Percentiles rank a stretch among this genome's conserved stretches.
These are phyloP conservation scores for Triops longicaudatus DNA, from an alignment of 1,140 invertebrate genomes.

Conservation along the genomic window DNA sequence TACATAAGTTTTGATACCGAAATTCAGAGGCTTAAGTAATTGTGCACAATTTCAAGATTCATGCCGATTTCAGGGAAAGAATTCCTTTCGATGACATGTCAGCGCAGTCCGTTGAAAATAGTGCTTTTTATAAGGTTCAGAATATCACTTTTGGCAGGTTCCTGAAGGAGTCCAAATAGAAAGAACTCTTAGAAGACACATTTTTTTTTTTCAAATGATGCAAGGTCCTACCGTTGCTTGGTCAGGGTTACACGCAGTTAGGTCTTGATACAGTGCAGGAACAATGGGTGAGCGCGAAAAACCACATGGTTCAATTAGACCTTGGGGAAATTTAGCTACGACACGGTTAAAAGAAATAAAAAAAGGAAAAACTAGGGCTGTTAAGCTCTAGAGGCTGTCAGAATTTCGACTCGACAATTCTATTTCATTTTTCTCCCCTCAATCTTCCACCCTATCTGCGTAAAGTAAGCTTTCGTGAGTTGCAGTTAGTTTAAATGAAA, in stretches of 20 bases:
- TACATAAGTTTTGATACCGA: too few relatives aligned
- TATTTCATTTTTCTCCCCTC: not conserved
- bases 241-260: constrained; percentile 11
- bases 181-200: not conserved
- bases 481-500: not conserved
- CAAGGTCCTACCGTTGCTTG: not conserved
- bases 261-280: not conserved
- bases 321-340: constrained; percentile 5
- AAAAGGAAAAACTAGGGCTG: not conserved
- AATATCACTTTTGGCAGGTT: too few relatives aligned
- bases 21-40: too few relatives aligned
- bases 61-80: too few relatives aligned
- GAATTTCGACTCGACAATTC: not conserved
- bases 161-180: not conserved
- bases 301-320: not conserved
- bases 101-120: too few relatives aligned
- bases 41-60: too few relatives aligned
- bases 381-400: not conserved
- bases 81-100: too few relatives aligned
- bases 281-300: not conserved
- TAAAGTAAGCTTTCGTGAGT: not conserved
- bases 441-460: not conserved
- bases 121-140: too few relatives aligned
- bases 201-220: not conserved
- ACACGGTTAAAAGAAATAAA: not conserved